Conservation (phyloP, 2,888 invertebrate species). For the Coenonympha arcania region DNA sequence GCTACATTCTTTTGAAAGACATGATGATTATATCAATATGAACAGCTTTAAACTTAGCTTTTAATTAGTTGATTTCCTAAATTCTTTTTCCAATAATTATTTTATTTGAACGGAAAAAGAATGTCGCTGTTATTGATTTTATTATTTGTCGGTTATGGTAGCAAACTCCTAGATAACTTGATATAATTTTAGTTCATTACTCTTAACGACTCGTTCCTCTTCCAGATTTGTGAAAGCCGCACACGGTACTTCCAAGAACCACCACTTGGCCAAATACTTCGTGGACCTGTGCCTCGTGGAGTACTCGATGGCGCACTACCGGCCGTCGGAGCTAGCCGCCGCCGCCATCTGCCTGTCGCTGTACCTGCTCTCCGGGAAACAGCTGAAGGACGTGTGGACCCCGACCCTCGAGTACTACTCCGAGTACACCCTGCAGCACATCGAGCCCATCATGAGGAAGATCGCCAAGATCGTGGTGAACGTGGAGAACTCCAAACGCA, state of each 20-base stretch:
- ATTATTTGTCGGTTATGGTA: too few species aligned
- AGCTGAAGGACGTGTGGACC: constrained; percentile 77
- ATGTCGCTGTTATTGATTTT: too few species aligned
- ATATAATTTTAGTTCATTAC: neutral
- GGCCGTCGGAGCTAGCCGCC: constrained; percentile 89
- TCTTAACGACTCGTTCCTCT: neutral
- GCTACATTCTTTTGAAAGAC: too few species aligned
- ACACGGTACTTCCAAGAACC: constrained; percentile 76
- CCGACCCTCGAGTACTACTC: constrained; percentile 84
- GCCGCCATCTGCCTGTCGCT: constrained; percentile 84
- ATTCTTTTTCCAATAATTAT: too few species aligned
- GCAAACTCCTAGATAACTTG: too few species aligned
- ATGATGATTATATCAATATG: too few species aligned
- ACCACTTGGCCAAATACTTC: constrained; percentile 91
- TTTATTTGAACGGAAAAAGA: too few species aligned
- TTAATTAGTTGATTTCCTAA: too few species aligned
- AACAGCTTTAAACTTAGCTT: too few species aligned
- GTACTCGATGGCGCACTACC: constrained; percentile 82
- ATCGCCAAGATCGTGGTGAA: constrained; percentile 80
- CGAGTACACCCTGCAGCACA: constrained; percentile 78
- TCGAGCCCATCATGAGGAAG: constrained; percentile 79
- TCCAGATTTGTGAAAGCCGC: constrained; percentile 76
- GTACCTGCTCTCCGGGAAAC: constrained; percentile 69
- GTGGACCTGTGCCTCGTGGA: constrained; percentile 88
- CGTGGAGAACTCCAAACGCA: constrained; percentile 80